Percentiles rank a stretch among this genome's conserved stretches.
Conservation (phyloP, 2,113 vertebrate species). For the Neodontobutis hainanensis region DNA sequence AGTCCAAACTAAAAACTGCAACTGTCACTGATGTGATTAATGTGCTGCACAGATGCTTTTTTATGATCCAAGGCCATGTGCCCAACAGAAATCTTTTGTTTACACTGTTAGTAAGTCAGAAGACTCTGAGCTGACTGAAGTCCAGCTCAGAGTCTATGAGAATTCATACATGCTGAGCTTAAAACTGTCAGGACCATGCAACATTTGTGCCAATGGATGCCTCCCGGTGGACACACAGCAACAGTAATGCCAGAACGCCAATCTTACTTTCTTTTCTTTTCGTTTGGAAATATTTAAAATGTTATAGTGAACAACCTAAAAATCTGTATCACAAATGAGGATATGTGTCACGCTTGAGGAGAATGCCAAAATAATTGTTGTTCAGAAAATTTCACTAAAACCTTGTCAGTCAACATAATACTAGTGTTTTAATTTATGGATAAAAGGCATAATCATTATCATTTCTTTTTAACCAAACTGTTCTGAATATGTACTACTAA, state of each 20-base stretch:
- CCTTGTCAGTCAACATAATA: not conserved
- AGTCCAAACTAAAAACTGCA: slow-evolving; percentile 70
- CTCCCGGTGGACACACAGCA: slow-evolving; percentile 60
- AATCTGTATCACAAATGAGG: slow-evolving; percentile 55
- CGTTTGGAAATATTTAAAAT: slow-evolving; percentile 38
- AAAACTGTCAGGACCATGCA: slow-evolving; percentile 30
- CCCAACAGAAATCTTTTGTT: slow-evolving; percentile 45
- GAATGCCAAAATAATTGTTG: slow-evolving; percentile 54
- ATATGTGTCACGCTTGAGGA: slow-evolving; percentile 71
- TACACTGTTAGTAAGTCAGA: no score
- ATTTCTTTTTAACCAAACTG: not conserved
- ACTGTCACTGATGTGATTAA: slow-evolving; percentile 40
- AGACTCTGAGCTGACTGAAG: not conserved
- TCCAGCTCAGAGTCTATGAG: slow-evolving; percentile 2
- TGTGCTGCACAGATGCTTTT: slow-evolving; percentile 48
- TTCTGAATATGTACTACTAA: not conserved
- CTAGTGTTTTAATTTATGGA: not conserved
- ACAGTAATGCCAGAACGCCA: slow-evolving; percentile 38
- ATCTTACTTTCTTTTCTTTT: slow-evolving; percentile 51
- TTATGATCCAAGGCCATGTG: slow-evolving; percentile 52
- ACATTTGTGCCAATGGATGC: slow-evolving; percentile 8
- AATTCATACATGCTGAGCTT: slow-evolving; percentile 20
- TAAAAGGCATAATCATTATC: not conserved
- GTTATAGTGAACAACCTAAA: slow-evolving; percentile 43
- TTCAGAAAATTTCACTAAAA: not conserved